A percentile compares a stretch with the other conserved stretches of the same genome.
Conservation (phyloP, 2,113 vertebrate species). For the Tonatia bakeri region DNA sequence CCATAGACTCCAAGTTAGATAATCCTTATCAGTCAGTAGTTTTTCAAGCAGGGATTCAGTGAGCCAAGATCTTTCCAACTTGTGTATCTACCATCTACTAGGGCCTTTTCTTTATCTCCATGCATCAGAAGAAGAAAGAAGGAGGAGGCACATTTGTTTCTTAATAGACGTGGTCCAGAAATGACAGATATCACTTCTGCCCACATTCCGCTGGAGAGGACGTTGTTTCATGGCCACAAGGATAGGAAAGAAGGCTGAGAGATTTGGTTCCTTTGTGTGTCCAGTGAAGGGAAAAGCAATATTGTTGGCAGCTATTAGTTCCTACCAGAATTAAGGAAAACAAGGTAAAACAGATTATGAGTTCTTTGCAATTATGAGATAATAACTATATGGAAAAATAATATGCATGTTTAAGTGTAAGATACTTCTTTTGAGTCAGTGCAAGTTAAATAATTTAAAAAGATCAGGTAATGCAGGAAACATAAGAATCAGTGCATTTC, state of each 20-base stretch:
- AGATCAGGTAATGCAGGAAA: neutral
- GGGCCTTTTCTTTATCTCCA: neutral
- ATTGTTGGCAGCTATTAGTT: neutral
- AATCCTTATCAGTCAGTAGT: neutral
- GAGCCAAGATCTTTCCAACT: neutral
- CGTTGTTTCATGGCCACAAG: neutral
- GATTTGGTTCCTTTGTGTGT: neutral
- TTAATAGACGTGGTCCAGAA: neutral
- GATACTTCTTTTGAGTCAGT: neutral
- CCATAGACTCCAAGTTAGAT: neutral
- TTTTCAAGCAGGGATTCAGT: neutral
- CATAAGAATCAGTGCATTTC: neutral
- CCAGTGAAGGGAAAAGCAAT: neutral
- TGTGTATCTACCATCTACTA: neutral
- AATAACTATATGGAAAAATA: neutral
- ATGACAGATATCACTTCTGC: neutral
- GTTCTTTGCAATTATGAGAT: neutral
- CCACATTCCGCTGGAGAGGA: neutral
- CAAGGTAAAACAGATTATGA: neutral
- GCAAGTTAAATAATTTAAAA: neutral
- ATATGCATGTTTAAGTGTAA: neutral
- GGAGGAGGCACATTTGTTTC: neutral
- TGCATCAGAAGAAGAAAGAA: neutral
- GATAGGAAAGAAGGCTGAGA: neutral
- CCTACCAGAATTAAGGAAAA: neutral